phyloP scores from a whole-genome alignment of 2,113 vertebrate species.

The Fulmarus glacialis region DNA sequence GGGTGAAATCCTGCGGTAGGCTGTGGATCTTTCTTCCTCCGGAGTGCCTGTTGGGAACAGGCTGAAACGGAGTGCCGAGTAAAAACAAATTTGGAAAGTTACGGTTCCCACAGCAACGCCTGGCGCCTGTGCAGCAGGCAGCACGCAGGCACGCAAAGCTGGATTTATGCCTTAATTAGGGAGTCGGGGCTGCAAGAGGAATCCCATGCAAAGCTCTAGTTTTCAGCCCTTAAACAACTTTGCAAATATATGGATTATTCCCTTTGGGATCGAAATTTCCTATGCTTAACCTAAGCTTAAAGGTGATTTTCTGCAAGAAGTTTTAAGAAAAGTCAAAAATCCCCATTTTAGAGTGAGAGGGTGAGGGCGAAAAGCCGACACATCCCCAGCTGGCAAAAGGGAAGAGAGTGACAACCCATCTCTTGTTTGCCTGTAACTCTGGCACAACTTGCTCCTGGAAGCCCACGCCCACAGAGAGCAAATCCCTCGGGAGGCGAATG shows the following conservation, averaged over 20 bases:
- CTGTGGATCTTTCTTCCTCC: not conserved
- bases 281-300: not conserved
- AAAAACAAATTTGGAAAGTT: slow-evolving; percentile 9
- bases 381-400: rapidly evolving
- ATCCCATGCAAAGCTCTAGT: not conserved
- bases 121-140: not conserved
- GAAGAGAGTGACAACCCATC: not conserved
- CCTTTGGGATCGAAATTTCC: not conserved
- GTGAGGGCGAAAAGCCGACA: not conserved
- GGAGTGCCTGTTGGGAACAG: not conserved
- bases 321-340: not conserved
- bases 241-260: not conserved
- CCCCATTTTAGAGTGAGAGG: not conserved
- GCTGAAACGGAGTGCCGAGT: not conserved
- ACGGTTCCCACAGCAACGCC: slow-evolving; percentile 50
- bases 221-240: not conserved
- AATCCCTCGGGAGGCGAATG: not conserved
- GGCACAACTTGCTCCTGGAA: not conserved
- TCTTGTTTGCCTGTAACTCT: not conserved
- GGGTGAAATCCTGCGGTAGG: not conserved
- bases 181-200: not conserved
- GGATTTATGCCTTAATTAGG: slow-evolving; percentile 20
- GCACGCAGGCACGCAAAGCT: not conserved
- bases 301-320: not conserved
- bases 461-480: not conserved